A percentile compares a stretch with the other conserved stretches of the same genome.
Conservation (phyloP, 2,888 invertebrate genomes). For the Diarsia dahlii region DNA sequence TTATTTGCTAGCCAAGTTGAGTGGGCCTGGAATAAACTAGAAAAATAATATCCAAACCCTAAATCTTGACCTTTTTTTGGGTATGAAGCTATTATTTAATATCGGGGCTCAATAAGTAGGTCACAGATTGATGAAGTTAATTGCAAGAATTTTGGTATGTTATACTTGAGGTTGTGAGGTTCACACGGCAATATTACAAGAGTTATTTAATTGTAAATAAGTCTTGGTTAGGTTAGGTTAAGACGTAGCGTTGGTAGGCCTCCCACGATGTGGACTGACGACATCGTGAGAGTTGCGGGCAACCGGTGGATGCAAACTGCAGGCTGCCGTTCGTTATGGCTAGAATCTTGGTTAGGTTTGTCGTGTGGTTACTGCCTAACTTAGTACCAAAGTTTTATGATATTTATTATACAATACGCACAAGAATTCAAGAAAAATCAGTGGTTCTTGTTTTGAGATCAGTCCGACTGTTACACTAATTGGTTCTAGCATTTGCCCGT, state of each 20-base stretch:
- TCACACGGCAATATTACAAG: not conserved
- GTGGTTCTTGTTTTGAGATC: no score
- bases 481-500: not conserved
- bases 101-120: constrained; percentile 1
- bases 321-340: no score
- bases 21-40: not conserved
- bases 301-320: no score
- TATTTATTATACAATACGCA: no score
- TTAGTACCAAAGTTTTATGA: no score
- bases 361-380: not conserved
- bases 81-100: not conserved
- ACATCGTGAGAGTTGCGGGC: no score
- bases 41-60: constrained; percentile 1
- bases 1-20: constrained; percentile 34
- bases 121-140: not conserved
- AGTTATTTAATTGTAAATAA: not conserved
- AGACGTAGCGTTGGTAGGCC: no score
- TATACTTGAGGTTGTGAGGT: not conserved
- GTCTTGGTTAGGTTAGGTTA: not conserved
- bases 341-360: no score
- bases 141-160: not conserved
- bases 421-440: no score
- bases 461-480: not conserved
- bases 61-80: constrained; percentile 15
- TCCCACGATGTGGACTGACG: no score